These are phyloP conservation scores for Mesoclemmys tuberculata DNA, from an alignment of 2,113 vertebrate genomes.

Conservation along the genomic window DNA sequence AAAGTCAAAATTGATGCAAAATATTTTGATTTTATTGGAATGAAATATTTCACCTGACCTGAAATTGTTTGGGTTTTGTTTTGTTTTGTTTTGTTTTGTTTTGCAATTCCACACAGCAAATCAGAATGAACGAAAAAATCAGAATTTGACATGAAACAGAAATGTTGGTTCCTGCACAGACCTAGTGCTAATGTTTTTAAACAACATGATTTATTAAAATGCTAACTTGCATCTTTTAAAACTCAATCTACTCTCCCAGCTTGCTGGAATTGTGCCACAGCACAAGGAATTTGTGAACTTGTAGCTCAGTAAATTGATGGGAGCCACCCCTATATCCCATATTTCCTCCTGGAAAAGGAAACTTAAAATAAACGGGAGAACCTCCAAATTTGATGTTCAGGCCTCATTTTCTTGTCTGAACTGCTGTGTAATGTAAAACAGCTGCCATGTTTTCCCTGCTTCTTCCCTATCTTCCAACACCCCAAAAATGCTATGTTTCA, in stretches of 20 bases:
- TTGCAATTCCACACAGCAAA: not conserved
- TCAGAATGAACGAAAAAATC: not conserved
- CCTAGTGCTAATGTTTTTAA: not conserved
- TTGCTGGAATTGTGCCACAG: not conserved
- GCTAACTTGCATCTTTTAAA: not conserved
- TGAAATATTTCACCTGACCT: not conserved
- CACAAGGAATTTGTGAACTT: not conserved
- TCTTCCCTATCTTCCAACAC: not conserved
- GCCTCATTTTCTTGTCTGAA: not conserved
- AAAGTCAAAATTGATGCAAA: not conserved
- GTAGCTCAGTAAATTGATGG: not conserved
- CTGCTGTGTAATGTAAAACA: not conserved
- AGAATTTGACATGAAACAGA: not conserved
- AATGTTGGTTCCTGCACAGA: not conserved
- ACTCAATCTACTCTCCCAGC: not conserved
- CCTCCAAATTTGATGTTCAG: not conserved
- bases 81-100: too few relatives aligned
- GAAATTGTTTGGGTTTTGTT: not conserved
- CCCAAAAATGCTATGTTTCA: not conserved
- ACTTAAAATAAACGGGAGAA: not conserved
- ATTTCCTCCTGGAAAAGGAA: not conserved
- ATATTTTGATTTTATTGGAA: not conserved
- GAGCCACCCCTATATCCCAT: not conserved
- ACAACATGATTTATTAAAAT: not conserved
- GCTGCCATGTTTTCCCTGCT: not conserved